Evolutionary conservation across 2,888 invertebrate genomes (phyloP).

Genomic region (Epirrhoe tristata): DNA sequence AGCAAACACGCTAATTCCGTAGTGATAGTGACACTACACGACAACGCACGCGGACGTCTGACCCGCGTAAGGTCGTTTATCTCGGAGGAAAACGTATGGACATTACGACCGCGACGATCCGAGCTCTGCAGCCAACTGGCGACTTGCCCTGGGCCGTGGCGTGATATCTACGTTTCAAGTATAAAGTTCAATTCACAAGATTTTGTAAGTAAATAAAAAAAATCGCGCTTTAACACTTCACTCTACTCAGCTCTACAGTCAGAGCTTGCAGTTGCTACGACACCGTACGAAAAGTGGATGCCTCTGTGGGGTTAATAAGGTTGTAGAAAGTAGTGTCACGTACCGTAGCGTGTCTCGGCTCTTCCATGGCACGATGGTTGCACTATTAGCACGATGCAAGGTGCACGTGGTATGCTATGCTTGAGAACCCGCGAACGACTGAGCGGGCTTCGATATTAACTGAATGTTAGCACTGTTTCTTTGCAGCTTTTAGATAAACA

Average conservation of each 20-base stretch:
- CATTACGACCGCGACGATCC: conserved; percentile 61
- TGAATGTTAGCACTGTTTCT: conserved; percentile 47
- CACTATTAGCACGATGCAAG: conserved; percentile 42
- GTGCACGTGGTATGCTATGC: conserved; percentile 56
- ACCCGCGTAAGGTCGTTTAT: conserved; percentile 63
- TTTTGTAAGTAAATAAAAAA: conserved; percentile 51
- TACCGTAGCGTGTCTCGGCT: conserved; percentile 58
- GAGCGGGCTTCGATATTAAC: conserved; percentile 52
- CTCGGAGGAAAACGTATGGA: conserved; percentile 52
- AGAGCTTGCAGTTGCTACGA: conserved; percentile 14
- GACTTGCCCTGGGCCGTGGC: conserved; percentile 74
- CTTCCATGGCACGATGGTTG: conserved; percentile 51
- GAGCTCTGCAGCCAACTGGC: conserved; percentile 80
- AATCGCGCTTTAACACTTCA: conserved; percentile 49
- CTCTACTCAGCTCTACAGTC: conserved; percentile 9
- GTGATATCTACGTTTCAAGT: conserved; percentile 63
- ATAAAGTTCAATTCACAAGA: conserved; percentile 76
- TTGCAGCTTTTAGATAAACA: conserved; percentile 69
- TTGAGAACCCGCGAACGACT: conserved; percentile 57
- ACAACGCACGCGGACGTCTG: conserved; percentile 50
- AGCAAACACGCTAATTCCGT: conserved; percentile 14
- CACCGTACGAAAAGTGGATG: conserved; percentile 28
- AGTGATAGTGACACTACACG: conserved; percentile 14
- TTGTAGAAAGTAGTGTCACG: conserved; percentile 50
- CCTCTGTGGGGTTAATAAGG: conserved; percentile 27